A percentile compares a stretch with the other conserved stretches of the same genome.
Evolutionary conservation across 2,797 vertebrate species (phyloP).

Genomic region (Falco novaeseelandiae): DNA sequence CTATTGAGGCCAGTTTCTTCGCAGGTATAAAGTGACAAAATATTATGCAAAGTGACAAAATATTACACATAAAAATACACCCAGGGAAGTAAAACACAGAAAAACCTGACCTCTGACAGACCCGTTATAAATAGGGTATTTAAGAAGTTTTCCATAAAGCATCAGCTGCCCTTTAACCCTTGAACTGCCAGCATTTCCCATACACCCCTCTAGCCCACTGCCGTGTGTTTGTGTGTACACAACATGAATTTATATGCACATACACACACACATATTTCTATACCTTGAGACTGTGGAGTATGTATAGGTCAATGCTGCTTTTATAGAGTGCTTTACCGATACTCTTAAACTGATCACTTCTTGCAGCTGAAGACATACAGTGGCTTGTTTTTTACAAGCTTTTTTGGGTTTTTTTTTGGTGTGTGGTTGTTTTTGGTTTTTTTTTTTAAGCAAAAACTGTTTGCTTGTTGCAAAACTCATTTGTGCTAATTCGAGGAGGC

Average conservation of each 20-base stretch:
- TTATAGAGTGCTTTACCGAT: not conserved
- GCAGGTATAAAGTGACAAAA: slow-evolving; percentile 28
- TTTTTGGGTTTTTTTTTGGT: too few species aligned
- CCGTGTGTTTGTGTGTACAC: too few species aligned
- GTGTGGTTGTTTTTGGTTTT: too few species aligned
- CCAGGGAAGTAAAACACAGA: slow-evolving; percentile 57
- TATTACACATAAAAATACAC: slow-evolving; percentile 67
- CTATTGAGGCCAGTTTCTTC: not conserved
- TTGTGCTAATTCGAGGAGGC: not conserved
- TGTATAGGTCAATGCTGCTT: not conserved
- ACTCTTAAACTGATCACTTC: not conserved
- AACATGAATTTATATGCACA: rapidly evolving
- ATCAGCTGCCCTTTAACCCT: slow-evolving; percentile 73
- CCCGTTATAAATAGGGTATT: slow-evolving; percentile 75
- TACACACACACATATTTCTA: not conserved
- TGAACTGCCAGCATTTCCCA: slow-evolving; percentile 59
- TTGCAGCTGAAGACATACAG: not conserved
- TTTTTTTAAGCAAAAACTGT: not conserved
- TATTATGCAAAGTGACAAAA: slow-evolving; percentile 28
- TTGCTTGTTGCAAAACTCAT: not conserved
- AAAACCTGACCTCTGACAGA: slow-evolving; percentile 70
- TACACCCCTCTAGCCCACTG: not conserved
- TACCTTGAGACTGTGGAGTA: too few species aligned
- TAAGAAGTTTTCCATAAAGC: slow-evolving; percentile 72
- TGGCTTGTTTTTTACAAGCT: not conserved